These are phyloP conservation scores for Panulirus ornatus DNA, from an alignment of 1,140 invertebrate species.

Conservation along the genomic window DNA sequence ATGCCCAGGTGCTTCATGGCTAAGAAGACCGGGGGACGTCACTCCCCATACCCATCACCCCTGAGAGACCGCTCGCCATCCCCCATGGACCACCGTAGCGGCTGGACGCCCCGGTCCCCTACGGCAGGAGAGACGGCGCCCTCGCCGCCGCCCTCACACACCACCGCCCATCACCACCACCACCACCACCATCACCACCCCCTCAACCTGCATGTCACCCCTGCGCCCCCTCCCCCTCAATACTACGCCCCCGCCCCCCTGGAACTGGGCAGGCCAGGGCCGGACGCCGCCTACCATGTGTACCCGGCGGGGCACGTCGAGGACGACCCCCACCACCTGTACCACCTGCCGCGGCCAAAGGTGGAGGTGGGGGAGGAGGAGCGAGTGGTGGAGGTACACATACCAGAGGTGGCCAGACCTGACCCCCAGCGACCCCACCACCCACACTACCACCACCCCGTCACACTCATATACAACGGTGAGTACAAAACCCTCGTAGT, in stretches of 20 bases:
- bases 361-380: constrained; percentile 43
- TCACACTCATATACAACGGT: constrained; percentile 55
- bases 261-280: constrained; percentile 12
- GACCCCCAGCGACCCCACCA: constrained; percentile 50
- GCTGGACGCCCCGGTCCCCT: constrained; percentile 67
- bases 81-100: constrained; percentile 43
- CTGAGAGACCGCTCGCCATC: constrained; percentile 59
- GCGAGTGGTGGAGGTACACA: constrained; percentile 50
- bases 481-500: too few relatives aligned
- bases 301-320: constrained; percentile 24
- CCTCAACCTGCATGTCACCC: constrained; percentile 55
- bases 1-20: constrained; percentile 74
- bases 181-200: constrained; percentile 62
- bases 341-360: constrained; percentile 31
- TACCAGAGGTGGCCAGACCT: constrained; percentile 43
- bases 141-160: constrained; percentile 61
- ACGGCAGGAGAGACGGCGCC: constrained; percentile 66
- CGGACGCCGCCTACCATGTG: constrained; percentile 24
- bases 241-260: constrained; percentile 46
- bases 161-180: constrained; percentile 44
- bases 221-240: constrained; percentile 53
- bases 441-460: constrained; percentile 39
- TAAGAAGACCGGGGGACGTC: constrained; percentile 70
- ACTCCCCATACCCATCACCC: constrained; percentile 63
- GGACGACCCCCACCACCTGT: constrained; percentile 13